These are phyloP conservation scores for Glyphotaelius pellucidus DNA, from an alignment of 2,888 invertebrate genomes.

Conservation along the genomic window DNA sequence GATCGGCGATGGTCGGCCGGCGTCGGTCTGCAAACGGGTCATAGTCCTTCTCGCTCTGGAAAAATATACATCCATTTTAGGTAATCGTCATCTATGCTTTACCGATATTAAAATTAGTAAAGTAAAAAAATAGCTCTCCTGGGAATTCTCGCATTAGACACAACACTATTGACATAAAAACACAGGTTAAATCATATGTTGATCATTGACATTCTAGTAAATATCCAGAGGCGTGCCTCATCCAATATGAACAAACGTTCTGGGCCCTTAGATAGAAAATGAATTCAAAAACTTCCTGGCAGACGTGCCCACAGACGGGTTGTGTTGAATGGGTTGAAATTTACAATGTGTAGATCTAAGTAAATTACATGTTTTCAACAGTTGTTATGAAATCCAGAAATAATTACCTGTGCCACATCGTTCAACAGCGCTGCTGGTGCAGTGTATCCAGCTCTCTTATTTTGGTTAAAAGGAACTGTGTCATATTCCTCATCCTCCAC, in stretches of 20 bases:
- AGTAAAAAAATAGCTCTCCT: background rate
- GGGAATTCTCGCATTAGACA: background rate
- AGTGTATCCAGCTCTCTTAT: slow-evolving; percentile 87
- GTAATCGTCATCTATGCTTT: background rate
- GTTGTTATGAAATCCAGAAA: background rate
- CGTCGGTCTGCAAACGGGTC: slow-evolving; percentile 96
- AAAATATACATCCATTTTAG: background rate
- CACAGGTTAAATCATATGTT: background rate
- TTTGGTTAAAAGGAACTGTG: slow-evolving; percentile 82
- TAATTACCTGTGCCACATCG: slow-evolving; percentile 89
- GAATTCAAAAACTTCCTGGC: background rate
- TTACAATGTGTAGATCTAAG: background rate
- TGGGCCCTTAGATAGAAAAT: background rate
- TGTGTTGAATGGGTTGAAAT: background rate
- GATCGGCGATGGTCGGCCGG: slow-evolving; percentile 94
- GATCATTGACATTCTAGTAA: too few species aligned
- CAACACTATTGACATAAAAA: background rate
- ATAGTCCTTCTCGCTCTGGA: slow-evolving; percentile 91
- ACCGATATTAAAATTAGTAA: background rate
- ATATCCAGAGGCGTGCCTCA: too few species aligned
- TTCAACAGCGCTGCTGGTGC: slow-evolving; percentile 93
- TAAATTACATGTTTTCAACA: background rate
- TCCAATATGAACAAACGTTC: too few species aligned
- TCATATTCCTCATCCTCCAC: slow-evolving; percentile 96
- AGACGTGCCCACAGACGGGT: too few species aligned